Percentiles rank a stretch among this genome's conserved stretches.
phyloP scores from a whole-genome alignment of 1,140 invertebrate species.

The Propsilocerus akamusi region DNA sequence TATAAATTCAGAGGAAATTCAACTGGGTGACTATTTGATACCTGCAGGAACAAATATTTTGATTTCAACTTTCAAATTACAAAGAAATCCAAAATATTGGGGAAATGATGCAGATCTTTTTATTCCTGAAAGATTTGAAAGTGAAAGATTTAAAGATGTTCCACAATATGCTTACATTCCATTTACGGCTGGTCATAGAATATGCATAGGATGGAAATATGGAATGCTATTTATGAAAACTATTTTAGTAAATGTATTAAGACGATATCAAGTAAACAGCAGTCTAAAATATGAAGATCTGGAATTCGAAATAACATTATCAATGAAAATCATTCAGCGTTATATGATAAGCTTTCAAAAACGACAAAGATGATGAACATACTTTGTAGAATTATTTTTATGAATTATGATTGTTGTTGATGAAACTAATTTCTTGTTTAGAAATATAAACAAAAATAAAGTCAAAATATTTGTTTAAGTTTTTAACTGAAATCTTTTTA shows the following conservation, averaged over 20 bases:
- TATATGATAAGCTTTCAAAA: too few relatives aligned
- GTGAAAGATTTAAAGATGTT: slow-evolving; percentile 12
- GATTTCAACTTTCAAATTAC: slow-evolving; percentile 15
- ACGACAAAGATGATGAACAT: too few relatives aligned
- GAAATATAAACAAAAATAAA: too few relatives aligned
- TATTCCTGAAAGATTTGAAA: slow-evolving; percentile 20
- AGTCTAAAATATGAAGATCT: not conserved
- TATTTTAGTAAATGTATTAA: slow-evolving; percentile 9
- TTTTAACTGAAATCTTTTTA: too few relatives aligned
- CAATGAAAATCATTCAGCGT: too few relatives aligned
- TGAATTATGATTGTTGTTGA: too few relatives aligned
- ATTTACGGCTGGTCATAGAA: slow-evolving; percentile 17
- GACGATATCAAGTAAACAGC: not conserved
- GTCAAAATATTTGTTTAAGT: too few relatives aligned
- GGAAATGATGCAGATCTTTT: slow-evolving; percentile 16
- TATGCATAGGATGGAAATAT: slow-evolving; percentile 19
- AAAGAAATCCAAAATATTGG: slow-evolving; percentile 16
- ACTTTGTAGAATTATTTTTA: too few relatives aligned
- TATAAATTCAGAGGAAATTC: slow-evolving; percentile 8
- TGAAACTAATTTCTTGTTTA: too few relatives aligned
- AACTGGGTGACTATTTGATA: slow-evolving; percentile 11
- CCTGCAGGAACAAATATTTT: slow-evolving; percentile 13
- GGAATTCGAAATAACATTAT: too few relatives aligned
- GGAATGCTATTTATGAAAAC: slow-evolving; percentile 19
- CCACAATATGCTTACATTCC: slow-evolving; percentile 19